Base-by-base conservation (phyloP, 2,888 invertebrate genomes). In the Caenorhabditis imperialis region DNA sequence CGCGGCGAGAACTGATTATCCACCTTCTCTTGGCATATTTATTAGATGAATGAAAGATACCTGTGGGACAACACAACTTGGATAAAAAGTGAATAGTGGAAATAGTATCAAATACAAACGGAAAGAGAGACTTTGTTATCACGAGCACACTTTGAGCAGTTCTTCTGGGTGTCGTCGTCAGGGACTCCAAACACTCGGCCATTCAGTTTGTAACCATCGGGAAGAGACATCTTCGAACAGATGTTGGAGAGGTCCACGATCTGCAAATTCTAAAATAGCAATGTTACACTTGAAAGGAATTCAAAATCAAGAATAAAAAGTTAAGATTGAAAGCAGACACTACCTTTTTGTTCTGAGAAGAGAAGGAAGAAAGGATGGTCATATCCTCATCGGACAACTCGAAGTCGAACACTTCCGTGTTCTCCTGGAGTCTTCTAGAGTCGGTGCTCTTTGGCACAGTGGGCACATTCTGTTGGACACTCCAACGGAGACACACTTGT, bases 391-490 rank as follows among this genome's bases (percentile, higher is more conserved):
- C 53, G 16, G 75, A 53, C 6, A 86, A 51, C 38, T 67, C 57
- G 58, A 88, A 88, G 71, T 88, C 87, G 65, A 86, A 89, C 5
- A 88, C 88, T 62, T 86, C 61, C 38, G 83, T 74, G 76, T 89
- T 89, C 71, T 89, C 88, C 57, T 72, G 70, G 23, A 89, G 81
- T 58, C 89, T 76, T 35, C 84, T 72, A 6, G 77, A 71, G 65
- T 86, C 85, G 14, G 87, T 87, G 20, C 89, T 88, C 72, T 89
- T 89, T 5, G 89, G 89, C 67, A 89, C 89, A n/a, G 88, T 87
- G 1, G 88, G 84, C 20, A 88, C 88, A 16, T 83, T 82, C 63
- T 88, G 85, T 76, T 89, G 83, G 60, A 89, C 77, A 23, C 88
- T 88, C 88, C 89, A 89, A 20, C 89, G 84, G n/a, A 89, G 85